Conservation (phyloP, 2,113 vertebrate genomes). For the Helogale parvula region DNA sequence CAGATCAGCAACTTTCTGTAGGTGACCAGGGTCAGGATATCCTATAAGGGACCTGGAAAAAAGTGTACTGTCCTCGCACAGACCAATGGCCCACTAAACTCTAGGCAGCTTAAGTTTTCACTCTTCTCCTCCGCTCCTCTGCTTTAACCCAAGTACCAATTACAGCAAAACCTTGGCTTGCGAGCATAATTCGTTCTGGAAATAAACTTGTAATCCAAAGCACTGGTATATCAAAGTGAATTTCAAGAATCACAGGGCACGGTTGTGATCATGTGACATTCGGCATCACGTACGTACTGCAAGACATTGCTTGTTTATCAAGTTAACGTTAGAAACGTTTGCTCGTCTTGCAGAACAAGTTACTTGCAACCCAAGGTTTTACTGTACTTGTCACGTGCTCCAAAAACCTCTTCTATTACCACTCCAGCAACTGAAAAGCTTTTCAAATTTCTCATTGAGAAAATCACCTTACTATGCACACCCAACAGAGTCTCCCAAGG, state of each 20-base stretch:
- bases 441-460: constrained; percentile 24
- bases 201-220: no score
- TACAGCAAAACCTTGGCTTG: not conserved
- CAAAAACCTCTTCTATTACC: not conserved
- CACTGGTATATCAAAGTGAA: no score
- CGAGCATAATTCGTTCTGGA: no score
- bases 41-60: not conserved
- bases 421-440: not conserved
- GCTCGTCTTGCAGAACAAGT: no score
- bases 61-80: not conserved
- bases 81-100: not conserved
- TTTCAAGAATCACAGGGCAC: no score
- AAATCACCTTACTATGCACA: constrained; percentile 11
- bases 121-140: not conserved
- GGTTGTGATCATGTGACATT: no score
- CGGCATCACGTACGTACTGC: no score
- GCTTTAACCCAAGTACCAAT: not conserved
- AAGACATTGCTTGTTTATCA: no score
- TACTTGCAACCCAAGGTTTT: no score
- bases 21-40: not conserved
- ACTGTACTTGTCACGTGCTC: not conserved
- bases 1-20: not conserved
- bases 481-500: not conserved
- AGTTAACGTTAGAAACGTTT: no score
- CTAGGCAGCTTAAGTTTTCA: not conserved